Evolutionary conservation across 2,797 vertebrate genomes (phyloP).

Genomic region (Coccyzus lansbergi): DNA sequence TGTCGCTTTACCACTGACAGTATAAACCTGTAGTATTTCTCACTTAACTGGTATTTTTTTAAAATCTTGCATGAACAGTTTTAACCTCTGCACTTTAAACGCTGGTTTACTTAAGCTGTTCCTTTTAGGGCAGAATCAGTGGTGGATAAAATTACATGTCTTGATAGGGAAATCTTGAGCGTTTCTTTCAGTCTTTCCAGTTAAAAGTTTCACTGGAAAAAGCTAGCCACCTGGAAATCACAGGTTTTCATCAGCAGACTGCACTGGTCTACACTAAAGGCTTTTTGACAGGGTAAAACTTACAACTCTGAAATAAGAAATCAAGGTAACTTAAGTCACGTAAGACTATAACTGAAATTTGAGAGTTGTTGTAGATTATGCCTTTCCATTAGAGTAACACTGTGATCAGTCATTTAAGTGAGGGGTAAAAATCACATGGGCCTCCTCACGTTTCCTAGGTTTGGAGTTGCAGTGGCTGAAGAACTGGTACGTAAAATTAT

Average conservation of each 20-base stretch:
- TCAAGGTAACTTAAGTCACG: not conserved
- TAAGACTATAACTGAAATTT: not conserved
- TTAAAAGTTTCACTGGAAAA: not conserved
- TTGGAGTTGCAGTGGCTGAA: not conserved
- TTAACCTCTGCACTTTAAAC: not conserved
- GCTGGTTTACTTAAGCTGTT: not conserved
- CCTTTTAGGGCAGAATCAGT: not conserved
- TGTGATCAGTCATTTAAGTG: not conserved
- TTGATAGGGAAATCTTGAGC: not conserved
- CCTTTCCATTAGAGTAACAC: not conserved
- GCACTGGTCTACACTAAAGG: not conserved
- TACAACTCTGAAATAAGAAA: not conserved
- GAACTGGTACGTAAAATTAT: not conserved
- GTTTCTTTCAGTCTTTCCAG: not conserved
- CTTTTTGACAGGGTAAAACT: not conserved
- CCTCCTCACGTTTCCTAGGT: not conserved
- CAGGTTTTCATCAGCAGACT: not conserved
- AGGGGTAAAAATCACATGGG: not conserved
- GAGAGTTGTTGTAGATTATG: no score
- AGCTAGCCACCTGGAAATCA: not conserved
- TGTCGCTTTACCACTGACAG: not conserved
- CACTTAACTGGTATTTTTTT: not conserved
- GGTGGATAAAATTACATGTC: not conserved
- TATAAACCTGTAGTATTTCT: not conserved
- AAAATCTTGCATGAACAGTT: not conserved